phyloP scores from a whole-genome alignment of 2,797 vertebrate species.

The Gymnoscopelus microlampas region DNA sequence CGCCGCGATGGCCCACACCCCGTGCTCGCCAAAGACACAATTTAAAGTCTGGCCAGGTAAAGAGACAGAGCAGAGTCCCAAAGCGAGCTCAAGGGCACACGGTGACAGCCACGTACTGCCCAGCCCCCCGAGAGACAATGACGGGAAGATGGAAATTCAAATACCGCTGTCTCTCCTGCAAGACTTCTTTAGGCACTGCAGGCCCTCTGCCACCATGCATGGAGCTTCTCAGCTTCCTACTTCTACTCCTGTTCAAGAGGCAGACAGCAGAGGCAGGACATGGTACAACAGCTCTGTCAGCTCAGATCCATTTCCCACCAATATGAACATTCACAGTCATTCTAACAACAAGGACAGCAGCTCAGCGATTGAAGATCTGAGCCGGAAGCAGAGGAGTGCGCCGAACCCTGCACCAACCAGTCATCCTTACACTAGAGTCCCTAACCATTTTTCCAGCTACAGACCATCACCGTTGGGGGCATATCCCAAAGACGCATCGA shows the following conservation, averaged over 20 bases:
- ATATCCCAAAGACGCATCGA: conserved; percentile 10
- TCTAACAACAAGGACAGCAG: conserved; percentile 11
- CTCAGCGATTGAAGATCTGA: conserved; percentile 26
- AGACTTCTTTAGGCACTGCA: conserved; percentile 65
- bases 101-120: conserved; percentile 21
- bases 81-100: conserved; percentile 3
- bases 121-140: conserved; percentile 38
- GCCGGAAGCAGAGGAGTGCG: not conserved
- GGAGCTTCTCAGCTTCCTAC: conserved; percentile 9
- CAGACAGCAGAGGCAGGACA: not conserved
- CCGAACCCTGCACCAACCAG: not conserved
- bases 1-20: not conserved
- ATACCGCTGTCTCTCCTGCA: conserved; percentile 78
- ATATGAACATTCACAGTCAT: conserved; percentile 33
- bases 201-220: conserved; percentile 1
- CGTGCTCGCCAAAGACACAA: conserved; percentile 33
- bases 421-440: not conserved
- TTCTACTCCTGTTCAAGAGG: not conserved
- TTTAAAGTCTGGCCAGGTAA: conserved; percentile 7
- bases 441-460: conserved; percentile 16
- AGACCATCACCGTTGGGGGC: conserved; percentile 8
- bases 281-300: not conserved
- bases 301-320: conserved; percentile 15
- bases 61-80: conserved; percentile 24
- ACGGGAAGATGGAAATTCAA: conserved; percentile 78